A percentile compares a stretch with the other conserved stretches of the same genome.
Conservation (phyloP, 2,888 invertebrate species). For the Dolomedes plantarius region DNA sequence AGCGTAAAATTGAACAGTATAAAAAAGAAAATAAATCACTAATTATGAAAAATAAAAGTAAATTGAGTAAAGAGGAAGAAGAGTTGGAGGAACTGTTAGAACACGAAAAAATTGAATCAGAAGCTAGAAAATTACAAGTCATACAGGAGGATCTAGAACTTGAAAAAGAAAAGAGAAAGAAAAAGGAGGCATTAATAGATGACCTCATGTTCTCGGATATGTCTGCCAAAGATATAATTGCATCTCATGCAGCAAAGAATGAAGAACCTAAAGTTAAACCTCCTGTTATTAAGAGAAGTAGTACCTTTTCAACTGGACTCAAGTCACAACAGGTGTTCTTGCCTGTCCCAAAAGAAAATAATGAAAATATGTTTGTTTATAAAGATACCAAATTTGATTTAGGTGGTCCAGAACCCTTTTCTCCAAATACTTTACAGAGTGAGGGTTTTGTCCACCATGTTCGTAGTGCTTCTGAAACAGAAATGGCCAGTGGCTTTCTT, state of each 20-base stretch:
- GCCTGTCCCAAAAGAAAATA: constrained; percentile 84
- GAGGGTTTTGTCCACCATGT: constrained; percentile 86
- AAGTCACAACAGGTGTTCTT: constrained; percentile 83
- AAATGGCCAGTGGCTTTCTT: constrained; percentile 92
- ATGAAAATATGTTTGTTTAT: constrained; percentile 86
- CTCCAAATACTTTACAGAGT: constrained; percentile 81
- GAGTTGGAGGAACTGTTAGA: constrained; percentile 91
- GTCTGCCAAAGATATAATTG: constrained; percentile 91
- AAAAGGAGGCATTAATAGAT: constrained; percentile 94
- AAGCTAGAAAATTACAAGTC: constrained; percentile 83
- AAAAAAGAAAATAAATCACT: constrained; percentile 87
- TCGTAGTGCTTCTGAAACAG: constrained; percentile 83
- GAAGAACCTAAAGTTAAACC: constrained; percentile 16
- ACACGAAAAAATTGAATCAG: constrained; percentile 81
- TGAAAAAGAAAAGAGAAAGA: constrained; percentile 79
- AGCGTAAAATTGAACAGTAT: constrained; percentile 92
- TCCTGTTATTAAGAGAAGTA: constrained; percentile 13
- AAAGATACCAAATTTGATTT: constrained; percentile 80
- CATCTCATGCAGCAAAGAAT: constrained; percentile 82
- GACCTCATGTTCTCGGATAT: constrained; percentile 90
- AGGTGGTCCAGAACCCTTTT: constrained; percentile 86
- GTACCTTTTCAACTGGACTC: constrained; percentile 89
- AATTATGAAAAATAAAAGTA: constrained; percentile 78
- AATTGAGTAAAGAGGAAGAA: constrained; percentile 84
- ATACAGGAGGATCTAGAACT: constrained; percentile 75